Conservation (phyloP, 2,113 vertebrate species). For the Calyptomena viridis region DNA sequence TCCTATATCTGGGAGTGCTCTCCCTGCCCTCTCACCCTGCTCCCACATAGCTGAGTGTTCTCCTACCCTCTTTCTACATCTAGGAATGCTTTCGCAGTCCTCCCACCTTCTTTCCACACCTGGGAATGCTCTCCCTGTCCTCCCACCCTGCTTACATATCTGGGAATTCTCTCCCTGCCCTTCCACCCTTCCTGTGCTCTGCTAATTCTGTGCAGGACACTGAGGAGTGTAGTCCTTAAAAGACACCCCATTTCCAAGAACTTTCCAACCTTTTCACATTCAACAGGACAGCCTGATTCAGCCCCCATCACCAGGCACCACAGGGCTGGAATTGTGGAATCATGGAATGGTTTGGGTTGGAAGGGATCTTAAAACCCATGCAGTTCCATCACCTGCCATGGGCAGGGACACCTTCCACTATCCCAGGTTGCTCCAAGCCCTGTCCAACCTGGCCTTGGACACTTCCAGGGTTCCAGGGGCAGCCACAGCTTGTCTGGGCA, state of each 20-base stretch:
- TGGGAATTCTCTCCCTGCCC: background rate
- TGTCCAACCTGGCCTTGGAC: background rate
- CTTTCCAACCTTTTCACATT: background rate
- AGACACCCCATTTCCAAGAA: background rate
- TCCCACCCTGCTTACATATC: background rate
- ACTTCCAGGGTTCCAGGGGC: background rate
- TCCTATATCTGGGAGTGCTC: too few relatives aligned
- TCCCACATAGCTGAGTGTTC: too few relatives aligned
- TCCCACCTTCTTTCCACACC: too few relatives aligned
- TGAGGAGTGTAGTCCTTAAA: background rate
- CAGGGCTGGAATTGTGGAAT: background rate
- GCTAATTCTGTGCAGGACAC: background rate
- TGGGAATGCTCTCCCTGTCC: too few relatives aligned
- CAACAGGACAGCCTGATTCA: background rate
- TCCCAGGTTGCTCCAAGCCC: background rate
- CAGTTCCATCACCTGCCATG: too few relatives aligned
- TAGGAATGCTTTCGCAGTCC: too few relatives aligned
- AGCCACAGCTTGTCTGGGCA: background rate
- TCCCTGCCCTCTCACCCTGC: too few relatives aligned
- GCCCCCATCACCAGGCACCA: background rate
- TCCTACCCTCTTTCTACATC: too few relatives aligned
- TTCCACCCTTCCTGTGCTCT: background rate
- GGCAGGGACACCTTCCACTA: background rate
- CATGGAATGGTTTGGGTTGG: background rate
- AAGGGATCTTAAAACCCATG: accelerated